A percentile compares a stretch with the other conserved stretches of the same genome.
phyloP scores from a whole-genome alignment of 1,140 invertebrate species.

The Ostrea edulis region DNA sequence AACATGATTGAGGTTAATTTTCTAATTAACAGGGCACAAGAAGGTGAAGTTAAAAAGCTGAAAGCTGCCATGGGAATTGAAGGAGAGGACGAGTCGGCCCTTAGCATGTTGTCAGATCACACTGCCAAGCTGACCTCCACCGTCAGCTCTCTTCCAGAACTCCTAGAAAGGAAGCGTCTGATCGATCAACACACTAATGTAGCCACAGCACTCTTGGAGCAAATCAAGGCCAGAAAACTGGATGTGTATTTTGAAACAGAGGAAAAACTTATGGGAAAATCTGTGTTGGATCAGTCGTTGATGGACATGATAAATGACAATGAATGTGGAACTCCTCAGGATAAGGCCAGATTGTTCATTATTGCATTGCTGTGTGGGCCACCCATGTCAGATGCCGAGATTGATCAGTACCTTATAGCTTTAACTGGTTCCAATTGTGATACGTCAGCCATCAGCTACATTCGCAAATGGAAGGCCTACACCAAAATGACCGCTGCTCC shows the following conservation, averaged over 20 bases:
- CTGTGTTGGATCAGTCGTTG: constrained; percentile 79
- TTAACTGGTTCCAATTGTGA: constrained; percentile 92
- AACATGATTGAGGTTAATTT: neutral
- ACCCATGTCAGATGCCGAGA: constrained; percentile 89
- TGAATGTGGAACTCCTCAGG: constrained; percentile 91
- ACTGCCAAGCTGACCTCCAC: constrained; percentile 96
- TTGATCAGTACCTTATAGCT: constrained; percentile 89
- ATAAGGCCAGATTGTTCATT: constrained; percentile 96
- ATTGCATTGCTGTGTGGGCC: constrained; percentile 94
- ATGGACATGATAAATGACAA: constrained; percentile 85
- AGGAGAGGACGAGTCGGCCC: constrained; percentile 81
- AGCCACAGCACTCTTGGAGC: constrained; percentile 95
- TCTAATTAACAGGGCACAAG: constrained; percentile 84
- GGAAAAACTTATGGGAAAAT: constrained; percentile 94
- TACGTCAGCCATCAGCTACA: constrained; percentile 89
- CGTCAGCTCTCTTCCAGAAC: constrained; percentile 95
- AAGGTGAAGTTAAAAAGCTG: constrained; percentile 97
- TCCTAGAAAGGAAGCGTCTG: constrained; percentile 97
- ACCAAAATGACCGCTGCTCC: constrained; percentile 87
- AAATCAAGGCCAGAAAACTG: constrained; percentile 91
- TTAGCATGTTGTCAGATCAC: constrained; percentile 92
- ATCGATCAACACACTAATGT: constrained; percentile 99
- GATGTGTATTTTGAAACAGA: constrained; percentile 98
- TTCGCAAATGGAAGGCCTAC: constrained; percentile 94
- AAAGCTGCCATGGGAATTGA: constrained; percentile 92